phyloP scores from a whole-genome alignment of 2,797 vertebrate genomes.

The Falco berigora region DNA sequence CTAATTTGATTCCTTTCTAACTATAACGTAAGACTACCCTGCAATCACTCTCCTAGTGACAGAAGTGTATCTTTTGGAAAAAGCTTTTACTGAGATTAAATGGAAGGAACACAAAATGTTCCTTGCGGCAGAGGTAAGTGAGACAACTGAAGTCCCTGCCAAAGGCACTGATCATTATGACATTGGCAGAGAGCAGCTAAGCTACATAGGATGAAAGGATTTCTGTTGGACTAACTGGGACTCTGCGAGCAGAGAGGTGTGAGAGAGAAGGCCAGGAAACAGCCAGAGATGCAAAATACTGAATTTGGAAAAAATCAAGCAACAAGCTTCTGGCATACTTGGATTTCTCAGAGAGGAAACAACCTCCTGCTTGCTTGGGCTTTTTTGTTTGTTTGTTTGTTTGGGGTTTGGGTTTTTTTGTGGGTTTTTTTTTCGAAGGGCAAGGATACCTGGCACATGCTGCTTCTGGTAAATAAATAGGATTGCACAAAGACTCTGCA shows the following conservation, averaged over 20 bases:
- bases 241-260: neutral
- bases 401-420: neutral
- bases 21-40: neutral
- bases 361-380: neutral
- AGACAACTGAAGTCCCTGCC: neutral
- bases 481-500: conserved; percentile 10
- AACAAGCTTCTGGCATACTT: neutral
- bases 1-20: neutral
- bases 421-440: neutral
- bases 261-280: neutral
- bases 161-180: neutral
- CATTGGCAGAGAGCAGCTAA: neutral
- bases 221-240: neutral
- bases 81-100: neutral
- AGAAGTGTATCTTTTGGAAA: neutral
- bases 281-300: neutral
- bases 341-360: neutral
- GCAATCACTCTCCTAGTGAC: neutral
- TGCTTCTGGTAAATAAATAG: neutral
- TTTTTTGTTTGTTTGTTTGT: neutral
- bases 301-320: neutral
- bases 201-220: neutral
- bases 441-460: neutral
- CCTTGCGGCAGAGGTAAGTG: neutral
- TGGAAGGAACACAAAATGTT: neutral